Evolutionary conservation across 2,888 invertebrate genomes (phyloP), one percentile per base, ranked within the genome.

Genomic region (Odontothrips loti): DNA sequence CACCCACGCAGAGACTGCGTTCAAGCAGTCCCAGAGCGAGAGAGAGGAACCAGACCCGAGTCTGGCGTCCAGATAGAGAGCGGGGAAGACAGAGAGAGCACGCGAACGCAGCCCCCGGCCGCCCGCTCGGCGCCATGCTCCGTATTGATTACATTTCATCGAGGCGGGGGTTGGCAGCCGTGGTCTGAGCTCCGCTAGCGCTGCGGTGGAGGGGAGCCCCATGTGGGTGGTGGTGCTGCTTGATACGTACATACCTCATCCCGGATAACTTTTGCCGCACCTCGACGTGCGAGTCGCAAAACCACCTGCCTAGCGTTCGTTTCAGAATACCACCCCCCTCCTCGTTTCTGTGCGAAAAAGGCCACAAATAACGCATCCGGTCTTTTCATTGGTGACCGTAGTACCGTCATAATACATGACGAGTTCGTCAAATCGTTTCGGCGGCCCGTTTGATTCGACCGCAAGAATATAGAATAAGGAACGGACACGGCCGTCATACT

Each of bases 111-210:
- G 68, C 68, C 23, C 3, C 51, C 1, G 51, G 3, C 51, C 68
- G 27, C 68, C 23, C 12, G 23, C 0, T 11, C 23, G 68, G 68
- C 68, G 68, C 68, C 68, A 75, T 75, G 68, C 23, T 27, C 68
- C 23, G 68, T 75, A 75, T 75, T 75, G 68, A 75, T 75, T 75
- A 27, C 27, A 75, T 27, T 75, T 23, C 68, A 27, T 75, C 68
- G 68, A 23, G 68, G 58, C n/a, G 58, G 58, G 58, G 58, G 58
- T 43, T 43, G 34, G 34, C 34, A 43, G 34, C 34, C 34, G 34
- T 43, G 34, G 34, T 43, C 58, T 11, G 27, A 23, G 6, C 68
- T 23, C 23, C 23, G 68, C 68, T 51, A 10, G 51, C 15, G 34
- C 34, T 2, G 51, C 51, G 51, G 3, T 51, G 51, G 51, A 20